Evolutionary conservation across 2,113 vertebrate species (phyloP).

Genomic region (Syngnathus scovelli): DNA sequence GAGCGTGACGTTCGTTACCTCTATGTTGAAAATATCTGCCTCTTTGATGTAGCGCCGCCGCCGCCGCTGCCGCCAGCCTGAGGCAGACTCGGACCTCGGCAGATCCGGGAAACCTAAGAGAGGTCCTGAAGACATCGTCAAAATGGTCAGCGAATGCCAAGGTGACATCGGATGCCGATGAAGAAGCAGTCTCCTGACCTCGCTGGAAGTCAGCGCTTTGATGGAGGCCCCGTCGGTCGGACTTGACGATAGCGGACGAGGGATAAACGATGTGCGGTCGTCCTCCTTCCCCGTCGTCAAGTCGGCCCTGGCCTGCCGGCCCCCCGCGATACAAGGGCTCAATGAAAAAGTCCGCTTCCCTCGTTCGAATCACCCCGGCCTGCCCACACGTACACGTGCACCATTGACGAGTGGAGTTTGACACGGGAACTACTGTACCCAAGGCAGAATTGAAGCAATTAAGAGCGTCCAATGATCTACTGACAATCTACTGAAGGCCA

Average conservation of each 20-base stretch:
- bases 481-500: not conserved
- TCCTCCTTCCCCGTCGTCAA: slow-evolving; percentile 11
- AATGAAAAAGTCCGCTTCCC: slow-evolving; percentile 50
- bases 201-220: slow-evolving; percentile 27
- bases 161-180: not conserved
- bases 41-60: slow-evolving; percentile 40
- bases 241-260: slow-evolving; percentile 42
- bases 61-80: slow-evolving; percentile 2
- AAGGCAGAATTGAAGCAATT: too few species aligned
- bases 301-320: not conserved
- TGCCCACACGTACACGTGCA: slow-evolving; percentile 16
- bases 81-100: not conserved
- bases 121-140: slow-evolving; percentile 26
- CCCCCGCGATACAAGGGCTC: slow-evolving; percentile 34
- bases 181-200: slow-evolving; percentile 36
- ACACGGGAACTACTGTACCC: not conserved
- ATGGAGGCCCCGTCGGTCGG: slow-evolving; percentile 23
- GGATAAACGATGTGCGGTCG: slow-evolving; percentile 47
- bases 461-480: not conserved
- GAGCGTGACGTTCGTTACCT: slow-evolving; percentile 28
- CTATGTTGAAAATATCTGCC: slow-evolving; percentile 52
- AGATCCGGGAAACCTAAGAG: slow-evolving; percentile 29
- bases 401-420: too few species aligned
- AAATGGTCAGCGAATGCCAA: not conserved
- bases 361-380: slow-evolving; percentile 48